phyloP scores from a whole-genome alignment of 2,888 invertebrate genomes.

The Acrobasis suavella region DNA sequence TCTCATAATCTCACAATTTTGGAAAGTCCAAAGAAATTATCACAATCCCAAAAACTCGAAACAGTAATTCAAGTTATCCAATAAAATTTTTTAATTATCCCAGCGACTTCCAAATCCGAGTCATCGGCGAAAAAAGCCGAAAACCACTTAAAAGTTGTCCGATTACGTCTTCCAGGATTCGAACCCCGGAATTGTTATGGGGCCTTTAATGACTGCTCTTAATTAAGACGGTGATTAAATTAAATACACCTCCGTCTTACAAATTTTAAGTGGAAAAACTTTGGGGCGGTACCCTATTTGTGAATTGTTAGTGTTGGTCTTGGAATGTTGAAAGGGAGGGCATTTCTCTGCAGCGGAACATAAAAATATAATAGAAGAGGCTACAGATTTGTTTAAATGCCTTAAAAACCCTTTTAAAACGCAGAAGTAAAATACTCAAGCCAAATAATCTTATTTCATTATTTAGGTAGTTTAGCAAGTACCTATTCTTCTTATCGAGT shows the following conservation, averaged over 20 bases:
- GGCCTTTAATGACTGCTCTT: constrained; percentile 38
- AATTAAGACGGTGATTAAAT: constrained; percentile 47
- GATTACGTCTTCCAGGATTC: constrained; percentile 38
- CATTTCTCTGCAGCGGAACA: no score
- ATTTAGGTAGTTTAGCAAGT: no score
- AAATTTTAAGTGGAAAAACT: constrained; percentile 39
- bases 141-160: constrained; percentile 47
- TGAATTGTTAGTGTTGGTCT: constrained; percentile 1
- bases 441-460: no score
- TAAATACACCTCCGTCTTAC: constrained; percentile 44
- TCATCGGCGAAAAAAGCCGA: constrained; percentile 30
- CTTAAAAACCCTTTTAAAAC: no score
- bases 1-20: not conserved
- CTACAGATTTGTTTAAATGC: no score
- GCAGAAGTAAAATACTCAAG: no score
- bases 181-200: constrained; percentile 37
- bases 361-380: no score
- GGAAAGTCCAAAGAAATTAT: not conserved
- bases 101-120: not conserved
- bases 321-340: not conserved
- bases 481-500: no score
- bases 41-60: not conserved
- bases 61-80: constrained; percentile 11
- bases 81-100: constrained; percentile 15
- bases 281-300: not conserved